Conservation (phyloP, 2,888 invertebrate genomes). For the Eupsilia transversa region DNA sequence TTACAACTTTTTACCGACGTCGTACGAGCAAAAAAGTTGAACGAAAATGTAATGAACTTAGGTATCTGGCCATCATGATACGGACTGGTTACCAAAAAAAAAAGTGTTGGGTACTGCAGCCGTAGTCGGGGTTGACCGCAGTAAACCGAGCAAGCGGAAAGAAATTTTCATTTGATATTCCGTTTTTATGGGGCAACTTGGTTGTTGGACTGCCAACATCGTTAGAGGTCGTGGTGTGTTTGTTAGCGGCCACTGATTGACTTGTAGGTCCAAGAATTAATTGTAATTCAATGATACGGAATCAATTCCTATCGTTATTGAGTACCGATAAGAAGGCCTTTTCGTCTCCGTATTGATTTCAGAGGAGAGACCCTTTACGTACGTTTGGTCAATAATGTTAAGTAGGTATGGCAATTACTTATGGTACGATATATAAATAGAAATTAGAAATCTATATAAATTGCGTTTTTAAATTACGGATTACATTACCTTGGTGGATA, state of each 20-base stretch:
- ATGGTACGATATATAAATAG: too few species aligned
- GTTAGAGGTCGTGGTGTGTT: constrained; percentile 50
- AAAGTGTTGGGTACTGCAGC: constrained; percentile 66
- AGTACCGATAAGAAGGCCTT: constrained; percentile 18
- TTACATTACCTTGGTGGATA: neutral
- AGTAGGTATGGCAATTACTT: neutral
- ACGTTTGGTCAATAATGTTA: neutral
- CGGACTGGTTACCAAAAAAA: constrained; percentile 47
- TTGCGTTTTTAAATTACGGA: neutral
- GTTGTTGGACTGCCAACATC: constrained; percentile 70
- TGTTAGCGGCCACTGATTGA: constrained; percentile 44
- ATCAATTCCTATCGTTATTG: constrained; percentile 16
- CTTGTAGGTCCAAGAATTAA: constrained; percentile 16
- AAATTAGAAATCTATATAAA: neutral
- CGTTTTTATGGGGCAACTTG: constrained; percentile 78
- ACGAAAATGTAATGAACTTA: constrained; percentile 47
- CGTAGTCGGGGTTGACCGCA: constrained; percentile 71
- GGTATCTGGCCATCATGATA: constrained; percentile 41
- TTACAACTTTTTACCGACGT: constrained; percentile 33
- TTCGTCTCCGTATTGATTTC: constrained; percentile 23
- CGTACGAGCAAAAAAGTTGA: constrained; percentile 30
- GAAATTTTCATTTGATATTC: constrained; percentile 82
- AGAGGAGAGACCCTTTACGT: neutral
- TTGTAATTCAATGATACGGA: constrained; percentile 17
- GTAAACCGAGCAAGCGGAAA: constrained; percentile 78